phyloP scores from a whole-genome alignment of 2,888 invertebrate genomes.

The Dolichomitus sp. region DNA sequence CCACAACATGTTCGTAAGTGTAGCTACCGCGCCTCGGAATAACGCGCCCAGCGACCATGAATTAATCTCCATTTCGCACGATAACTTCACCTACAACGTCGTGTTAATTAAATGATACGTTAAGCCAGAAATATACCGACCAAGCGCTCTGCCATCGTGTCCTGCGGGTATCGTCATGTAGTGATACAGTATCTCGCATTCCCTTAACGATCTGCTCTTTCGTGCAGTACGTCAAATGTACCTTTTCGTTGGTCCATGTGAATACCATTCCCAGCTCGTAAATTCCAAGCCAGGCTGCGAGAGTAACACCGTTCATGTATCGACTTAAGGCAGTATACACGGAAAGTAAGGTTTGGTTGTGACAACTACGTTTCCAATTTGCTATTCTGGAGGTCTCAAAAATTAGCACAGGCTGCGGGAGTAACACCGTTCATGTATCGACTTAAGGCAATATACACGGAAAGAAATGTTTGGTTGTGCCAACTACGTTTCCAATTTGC shows the following conservation, averaged over 20 bases:
- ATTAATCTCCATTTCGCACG: slow-evolving; percentile 66
- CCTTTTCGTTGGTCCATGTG: slow-evolving; percentile 88
- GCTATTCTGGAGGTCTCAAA: too few relatives aligned
- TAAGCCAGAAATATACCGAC: slow-evolving; percentile 42
- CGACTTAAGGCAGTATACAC: slow-evolving; percentile 4
- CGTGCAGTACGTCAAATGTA: not conserved
- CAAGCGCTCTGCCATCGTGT: not conserved
- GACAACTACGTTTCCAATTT: too few relatives aligned
- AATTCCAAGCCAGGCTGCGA: slow-evolving; percentile 90
- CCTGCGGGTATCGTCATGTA: slow-evolving; percentile 16
- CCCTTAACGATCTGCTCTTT: not conserved
- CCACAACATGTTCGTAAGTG: slow-evolving; percentile 52
- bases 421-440: slow-evolving; percentile 88
- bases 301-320: slow-evolving; percentile 88
- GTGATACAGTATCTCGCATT: not conserved
- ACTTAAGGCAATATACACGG: slow-evolving; percentile 7
- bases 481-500: too few relatives aligned
- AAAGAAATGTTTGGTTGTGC: too few relatives aligned
- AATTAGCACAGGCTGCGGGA: slow-evolving; percentile 89
- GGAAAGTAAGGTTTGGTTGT: too few relatives aligned
- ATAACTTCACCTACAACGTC: slow-evolving; percentile 59
- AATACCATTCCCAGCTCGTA: slow-evolving; percentile 90
- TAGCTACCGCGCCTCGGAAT: slow-evolving; percentile 27
- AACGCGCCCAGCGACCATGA: slow-evolving; percentile 50
- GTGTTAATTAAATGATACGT: slow-evolving; percentile 62